phyloP scores from a whole-genome alignment of 2,113 vertebrate species.

The Jacana jacana region DNA sequence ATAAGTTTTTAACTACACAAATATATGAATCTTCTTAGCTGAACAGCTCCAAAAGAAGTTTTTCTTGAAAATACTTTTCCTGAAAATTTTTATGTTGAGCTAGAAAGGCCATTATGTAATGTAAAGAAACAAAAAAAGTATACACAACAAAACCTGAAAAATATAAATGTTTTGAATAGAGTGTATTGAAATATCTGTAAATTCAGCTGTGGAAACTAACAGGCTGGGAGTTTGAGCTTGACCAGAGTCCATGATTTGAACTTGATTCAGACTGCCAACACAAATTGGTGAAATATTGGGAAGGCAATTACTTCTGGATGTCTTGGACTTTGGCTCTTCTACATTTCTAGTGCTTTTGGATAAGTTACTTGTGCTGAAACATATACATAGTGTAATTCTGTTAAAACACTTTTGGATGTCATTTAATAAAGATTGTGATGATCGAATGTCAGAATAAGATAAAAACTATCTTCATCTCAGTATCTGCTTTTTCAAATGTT shows the following conservation, averaged over 20 bases:
- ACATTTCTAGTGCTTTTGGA: not conserved
- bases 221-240: not conserved
- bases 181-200: not conserved
- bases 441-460: not conserved
- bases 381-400: not conserved
- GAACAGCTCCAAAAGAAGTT: not conserved
- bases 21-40: not conserved
- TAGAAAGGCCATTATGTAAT: not conserved
- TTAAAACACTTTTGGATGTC: not conserved
- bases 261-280: not conserved
- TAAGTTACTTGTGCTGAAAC: not conserved
- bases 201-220: not conserved
- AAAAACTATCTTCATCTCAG: not conserved
- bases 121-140: not conserved
- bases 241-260: not conserved
- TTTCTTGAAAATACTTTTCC: conserved; percentile 15
- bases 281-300: not conserved
- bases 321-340: not conserved
- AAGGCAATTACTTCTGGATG: not conserved
- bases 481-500: not conserved
- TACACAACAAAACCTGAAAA: not conserved
- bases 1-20: conserved; percentile 60
- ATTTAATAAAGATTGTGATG: conserved; percentile 12
- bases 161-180: not conserved
- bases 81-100: not conserved